phyloP scores from a whole-genome alignment of 2,113 vertebrate genomes.

The Cyprinus carpio region DNA sequence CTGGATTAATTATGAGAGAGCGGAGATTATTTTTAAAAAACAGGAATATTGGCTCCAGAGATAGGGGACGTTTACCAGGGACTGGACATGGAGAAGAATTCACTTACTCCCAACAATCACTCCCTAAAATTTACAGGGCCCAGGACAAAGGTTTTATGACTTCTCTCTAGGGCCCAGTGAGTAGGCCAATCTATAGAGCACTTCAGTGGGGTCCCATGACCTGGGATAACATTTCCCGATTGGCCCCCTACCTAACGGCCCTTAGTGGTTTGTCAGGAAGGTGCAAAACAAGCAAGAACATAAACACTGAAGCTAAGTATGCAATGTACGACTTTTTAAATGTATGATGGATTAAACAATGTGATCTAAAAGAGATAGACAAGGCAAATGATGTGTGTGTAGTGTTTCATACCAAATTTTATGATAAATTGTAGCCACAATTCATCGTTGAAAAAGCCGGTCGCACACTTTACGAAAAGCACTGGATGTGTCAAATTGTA shows the following conservation, averaged over 20 bases:
- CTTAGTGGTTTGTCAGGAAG: not conserved
- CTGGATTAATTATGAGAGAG: conserved; percentile 55
- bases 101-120: not conserved
- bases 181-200: not conserved
- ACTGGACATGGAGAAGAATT: conserved; percentile 12
- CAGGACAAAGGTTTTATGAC: not conserved
- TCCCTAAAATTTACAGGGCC: not conserved
- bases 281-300: conserved; percentile 5
- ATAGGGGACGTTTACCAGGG: conserved; percentile 11
- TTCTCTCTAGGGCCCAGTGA: not conserved
- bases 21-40: conserved; percentile 48
- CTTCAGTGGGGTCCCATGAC: not conserved
- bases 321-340: not conserved
- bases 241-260: not conserved
- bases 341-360: not conserved
- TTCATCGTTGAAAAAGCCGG: not conserved
- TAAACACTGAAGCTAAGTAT: not conserved
- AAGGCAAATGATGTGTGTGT: not conserved
- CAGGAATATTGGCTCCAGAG: conserved; percentile 31
- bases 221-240: not conserved
- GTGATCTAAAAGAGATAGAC: no score
- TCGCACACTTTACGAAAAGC: not conserved
- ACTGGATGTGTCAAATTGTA: not conserved
- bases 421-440: not conserved
- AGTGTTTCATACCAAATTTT: not conserved